Evolutionary conservation across 2,888 invertebrate species (phyloP), one percentile per base, ranked within the genome.

Genomic region (Andrena bucephala): DNA sequence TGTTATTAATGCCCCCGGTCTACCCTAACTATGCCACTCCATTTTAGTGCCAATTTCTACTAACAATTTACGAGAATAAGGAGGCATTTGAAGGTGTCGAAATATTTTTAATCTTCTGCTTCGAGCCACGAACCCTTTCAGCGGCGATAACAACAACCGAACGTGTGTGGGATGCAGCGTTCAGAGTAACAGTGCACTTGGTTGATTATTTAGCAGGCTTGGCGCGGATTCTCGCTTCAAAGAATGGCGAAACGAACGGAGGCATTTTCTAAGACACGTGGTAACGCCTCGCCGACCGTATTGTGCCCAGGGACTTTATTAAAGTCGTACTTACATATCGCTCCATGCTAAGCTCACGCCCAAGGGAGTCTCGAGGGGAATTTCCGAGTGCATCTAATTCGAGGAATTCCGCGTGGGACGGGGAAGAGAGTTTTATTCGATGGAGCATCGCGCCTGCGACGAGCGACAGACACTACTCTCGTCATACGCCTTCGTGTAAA

Each of bases 301-400:
- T 76, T 75, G 50, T 71, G 62, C 24, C 59, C 54, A 33, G 42
- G 36, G 67, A 76, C 75, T 75, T 84, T 84, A 85, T 82, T 84
- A 78, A 84, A 78, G 65, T 67, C 60, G 16, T 48, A 48, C 48
- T 31, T 68, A 31, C 52, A 59, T 36, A 57, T 72, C 63, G 33
- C 48, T 24, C 63, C 8, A 16, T 42, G 48, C n/a, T 57, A 70
- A 20, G 33, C 8, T 50, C 68, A 13, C 60, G 27, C 24, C 50
- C 10, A 31, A 33, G 3, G 62, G 10, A 36, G 27, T 8, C 50
- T 52, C 42, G 29, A 36, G 76, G 2, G 70, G 70, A 76, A 76
- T 76, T 70, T 36, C 76, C 63, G 76, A 76, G 70, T 57, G 29
- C 62, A 29, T 76, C 62, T 54, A 63, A 70, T 70, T 76, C 62